Base-by-base conservation (phyloP, 1,140 invertebrate genomes). In the Batillaria attramentaria region DNA sequence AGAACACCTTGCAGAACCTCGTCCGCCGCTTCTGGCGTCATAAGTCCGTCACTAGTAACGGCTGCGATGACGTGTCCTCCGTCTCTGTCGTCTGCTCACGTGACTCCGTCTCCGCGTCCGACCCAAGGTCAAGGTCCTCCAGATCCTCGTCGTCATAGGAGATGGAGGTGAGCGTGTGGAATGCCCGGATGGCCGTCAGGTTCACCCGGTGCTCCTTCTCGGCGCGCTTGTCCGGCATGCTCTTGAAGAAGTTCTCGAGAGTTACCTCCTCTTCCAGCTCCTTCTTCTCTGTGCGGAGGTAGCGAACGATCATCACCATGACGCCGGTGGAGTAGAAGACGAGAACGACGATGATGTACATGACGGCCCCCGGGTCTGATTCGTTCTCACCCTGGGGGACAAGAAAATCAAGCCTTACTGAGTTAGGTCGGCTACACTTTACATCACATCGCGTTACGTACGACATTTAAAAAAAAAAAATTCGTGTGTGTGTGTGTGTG, bases 291-390 rank as follows among this genome's bases (percentile, higher is more conserved):
- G 87, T 84, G 72, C 86, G 84, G 0, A 89, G 84, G 80, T 90
- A 90, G 74, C 86, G 88, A 13, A 90, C 82, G 41, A 90, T 87
- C 86, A 88, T 89, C 2, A 87, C 83, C 24, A 89, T 82, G 16
- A 90, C 87, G n/a, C 87, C 89, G 13, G 83, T 78, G 2, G 89
- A 89, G 77, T 90, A 90, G 72, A 90, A 90, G 18, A 89, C 77
- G 3, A 90, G 81, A 1, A 90, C 89, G 0, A 85, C 87, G 24
- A 90, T 83, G 35, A 90, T 90, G 80, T 90, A 90, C 33, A 88
- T 70, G 16, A 90, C 81, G 16, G 89, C 89, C 1, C 88, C 87
- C 3, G 68, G 68, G 41, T 70, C 68, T 5, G 68, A 70, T 24
- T 42, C 68, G 33, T 70, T 28, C 3, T 42, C 37, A 3, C 24